A percentile compares a stretch with the other conserved stretches of the same genome.
phyloP scores from a whole-genome alignment of 2,888 invertebrate genomes.

The Rhagonycha fulva region DNA sequence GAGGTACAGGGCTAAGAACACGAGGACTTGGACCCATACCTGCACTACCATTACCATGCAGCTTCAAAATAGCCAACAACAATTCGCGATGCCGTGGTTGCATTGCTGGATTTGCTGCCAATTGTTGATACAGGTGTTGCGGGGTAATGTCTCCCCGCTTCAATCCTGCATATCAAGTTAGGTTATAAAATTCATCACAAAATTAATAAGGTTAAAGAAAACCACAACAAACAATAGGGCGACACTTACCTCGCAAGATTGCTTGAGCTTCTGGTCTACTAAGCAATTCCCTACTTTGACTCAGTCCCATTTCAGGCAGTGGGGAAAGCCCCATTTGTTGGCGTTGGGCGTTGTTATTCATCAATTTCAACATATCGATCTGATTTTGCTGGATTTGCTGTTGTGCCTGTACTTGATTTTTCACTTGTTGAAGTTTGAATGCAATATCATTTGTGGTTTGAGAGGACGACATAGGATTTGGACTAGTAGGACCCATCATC shows the following conservation, averaged over 20 bases:
- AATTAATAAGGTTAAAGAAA: neutral
- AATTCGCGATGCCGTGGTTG: constrained; percentile 76
- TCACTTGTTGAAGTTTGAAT: constrained; percentile 60
- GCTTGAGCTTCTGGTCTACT: constrained; percentile 78
- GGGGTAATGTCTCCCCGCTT: constrained; percentile 78
- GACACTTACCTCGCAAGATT: constrained; percentile 68
- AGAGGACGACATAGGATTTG: constrained; percentile 30
- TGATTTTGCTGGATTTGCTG: constrained; percentile 48
- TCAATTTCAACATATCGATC: constrained; percentile 53
- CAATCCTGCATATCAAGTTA: constrained; percentile 60
- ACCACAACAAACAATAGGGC: neutral
- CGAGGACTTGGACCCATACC: constrained; percentile 50
- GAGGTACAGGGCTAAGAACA: constrained; percentile 53
- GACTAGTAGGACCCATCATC: constrained; percentile 35
- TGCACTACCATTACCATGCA: constrained; percentile 52
- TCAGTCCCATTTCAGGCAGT: constrained; percentile 56
- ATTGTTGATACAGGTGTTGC: constrained; percentile 76
- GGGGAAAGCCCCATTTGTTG: constrained; percentile 49
- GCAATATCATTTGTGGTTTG: constrained; percentile 51
- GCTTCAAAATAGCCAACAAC: constrained; percentile 68
- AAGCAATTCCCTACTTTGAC: constrained; percentile 66
- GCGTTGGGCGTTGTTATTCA: constrained; percentile 43
- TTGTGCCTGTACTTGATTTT: constrained; percentile 48
- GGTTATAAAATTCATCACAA: neutral
- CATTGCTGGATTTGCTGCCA: constrained; percentile 71